These are phyloP conservation scores for Pangasius sanitwongsei DNA, from an alignment of 2,797 vertebrate species.

Conservation along the genomic window DNA sequence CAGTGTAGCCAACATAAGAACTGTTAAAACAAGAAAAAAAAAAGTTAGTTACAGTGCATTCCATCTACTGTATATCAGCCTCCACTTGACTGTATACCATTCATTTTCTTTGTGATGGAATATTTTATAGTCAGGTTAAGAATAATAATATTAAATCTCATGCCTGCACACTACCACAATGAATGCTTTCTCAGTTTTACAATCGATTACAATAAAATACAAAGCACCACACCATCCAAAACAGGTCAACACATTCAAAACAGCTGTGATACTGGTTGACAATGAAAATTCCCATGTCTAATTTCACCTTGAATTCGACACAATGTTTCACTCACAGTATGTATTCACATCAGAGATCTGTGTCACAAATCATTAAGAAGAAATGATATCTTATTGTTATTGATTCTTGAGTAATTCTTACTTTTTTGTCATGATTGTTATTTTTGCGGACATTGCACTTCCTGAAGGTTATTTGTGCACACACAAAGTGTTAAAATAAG, in stretches of 20 bases:
- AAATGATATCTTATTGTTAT: not conserved
- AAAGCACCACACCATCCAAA: not conserved
- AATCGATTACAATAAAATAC: not conserved
- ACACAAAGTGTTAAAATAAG: slow-evolving; percentile 11
- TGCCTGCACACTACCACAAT: not conserved
- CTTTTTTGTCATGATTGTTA: not conserved
- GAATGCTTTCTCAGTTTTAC: not conserved
- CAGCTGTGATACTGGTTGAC: not conserved
- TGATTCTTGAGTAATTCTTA: not conserved
- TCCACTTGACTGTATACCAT: not conserved
- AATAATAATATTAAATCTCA: not conserved
- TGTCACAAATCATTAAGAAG: not conserved
- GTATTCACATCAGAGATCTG: not conserved
- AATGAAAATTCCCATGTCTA: too few species aligned
- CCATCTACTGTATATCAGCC: not conserved
- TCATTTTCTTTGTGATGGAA: not conserved
- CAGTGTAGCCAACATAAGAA: not conserved
- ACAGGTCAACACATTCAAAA: not conserved
- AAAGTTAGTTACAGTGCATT: not conserved
- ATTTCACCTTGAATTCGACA: not conserved
- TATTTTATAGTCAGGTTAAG: not conserved
- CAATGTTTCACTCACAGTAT: not conserved
- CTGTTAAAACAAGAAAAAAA: not conserved
- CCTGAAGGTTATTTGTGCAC: slow-evolving; percentile 6
- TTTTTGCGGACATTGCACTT: not conserved